phyloP scores from a whole-genome alignment of 2,888 invertebrate species.

The Drosophila hawaiiensis region DNA sequence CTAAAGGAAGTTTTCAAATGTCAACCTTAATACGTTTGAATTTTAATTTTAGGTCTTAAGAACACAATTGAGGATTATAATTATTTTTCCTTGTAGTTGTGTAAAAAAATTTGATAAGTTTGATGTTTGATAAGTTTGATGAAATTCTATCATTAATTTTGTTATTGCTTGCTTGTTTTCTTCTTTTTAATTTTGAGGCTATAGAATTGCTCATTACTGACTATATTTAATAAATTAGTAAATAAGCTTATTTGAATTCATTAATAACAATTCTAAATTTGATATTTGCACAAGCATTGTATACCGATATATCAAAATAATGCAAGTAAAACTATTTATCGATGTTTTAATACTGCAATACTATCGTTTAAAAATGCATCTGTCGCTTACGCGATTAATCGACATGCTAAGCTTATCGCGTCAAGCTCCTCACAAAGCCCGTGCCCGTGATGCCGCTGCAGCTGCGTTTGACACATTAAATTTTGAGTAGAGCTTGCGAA shows the following conservation, averaged over 20 bases:
- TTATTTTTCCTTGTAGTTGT: background rate
- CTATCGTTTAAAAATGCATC: background rate
- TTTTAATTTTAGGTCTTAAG: background rate
- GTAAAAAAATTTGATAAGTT: background rate
- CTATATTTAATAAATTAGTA: background rate
- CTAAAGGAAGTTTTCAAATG: background rate
- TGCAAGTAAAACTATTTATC: background rate
- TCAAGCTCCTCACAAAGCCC: slow-evolving; percentile 34
- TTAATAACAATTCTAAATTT: background rate
- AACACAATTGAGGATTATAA: background rate
- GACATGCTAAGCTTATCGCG: slow-evolving; percentile 32
- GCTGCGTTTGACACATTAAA: slow-evolving; percentile 34
- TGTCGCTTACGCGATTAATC: slow-evolving; percentile 15
- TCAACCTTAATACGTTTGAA: background rate
- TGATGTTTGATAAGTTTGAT: background rate
- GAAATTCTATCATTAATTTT: background rate
- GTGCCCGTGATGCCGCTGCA: slow-evolving; percentile 39
- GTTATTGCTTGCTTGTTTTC: too few species aligned
- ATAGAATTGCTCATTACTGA: background rate
- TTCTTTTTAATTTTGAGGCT: background rate
- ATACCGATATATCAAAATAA: background rate
- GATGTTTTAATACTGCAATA: background rate
- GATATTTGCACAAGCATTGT: background rate
- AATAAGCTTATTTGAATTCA: background rate
- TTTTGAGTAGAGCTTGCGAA: slow-evolving; percentile 15